Evolutionary conservation across 2,113 vertebrate genomes (phyloP).

Genomic region (Bubo blakistoni): DNA sequence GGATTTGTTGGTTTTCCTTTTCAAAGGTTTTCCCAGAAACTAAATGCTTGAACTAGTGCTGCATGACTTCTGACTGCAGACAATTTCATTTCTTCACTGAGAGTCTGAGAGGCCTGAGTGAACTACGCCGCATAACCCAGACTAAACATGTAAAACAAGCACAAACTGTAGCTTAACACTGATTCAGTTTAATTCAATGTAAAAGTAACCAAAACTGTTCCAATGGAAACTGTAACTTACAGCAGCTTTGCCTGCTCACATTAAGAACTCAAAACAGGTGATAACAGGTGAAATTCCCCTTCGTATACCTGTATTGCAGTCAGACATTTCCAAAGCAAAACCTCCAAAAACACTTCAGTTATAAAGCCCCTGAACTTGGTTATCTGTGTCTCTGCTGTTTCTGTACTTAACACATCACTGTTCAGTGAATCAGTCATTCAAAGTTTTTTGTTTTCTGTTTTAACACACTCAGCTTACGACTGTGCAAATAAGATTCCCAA

Average conservation of each 20-base stretch:
- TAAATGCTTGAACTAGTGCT: background rate
- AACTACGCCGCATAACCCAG: background rate
- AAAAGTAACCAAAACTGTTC: background rate
- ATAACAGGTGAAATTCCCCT: background rate
- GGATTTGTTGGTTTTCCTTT: background rate
- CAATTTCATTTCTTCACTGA: background rate
- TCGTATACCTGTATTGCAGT: rapidly evolving
- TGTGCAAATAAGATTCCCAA: slow-evolving; percentile 63
- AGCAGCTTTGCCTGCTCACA: background rate
- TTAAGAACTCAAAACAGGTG: background rate
- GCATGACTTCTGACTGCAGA: background rate
- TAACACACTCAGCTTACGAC: slow-evolving; percentile 44
- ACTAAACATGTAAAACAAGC: background rate
- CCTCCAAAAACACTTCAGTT: background rate
- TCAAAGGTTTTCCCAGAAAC: background rate
- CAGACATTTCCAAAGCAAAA: background rate
- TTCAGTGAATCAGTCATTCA: slow-evolving; percentile 1
- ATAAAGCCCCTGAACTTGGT: background rate
- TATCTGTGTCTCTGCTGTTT: background rate
- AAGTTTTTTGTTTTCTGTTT: background rate
- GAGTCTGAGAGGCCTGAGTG: background rate
- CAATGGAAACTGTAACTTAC: background rate
- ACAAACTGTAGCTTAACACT: background rate
- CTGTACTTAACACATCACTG: background rate
- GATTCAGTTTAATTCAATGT: background rate